These are phyloP conservation scores for Leptocoma aspasia DNA, from an alignment of 2,113 vertebrate genomes.

Conservation along the genomic window DNA sequence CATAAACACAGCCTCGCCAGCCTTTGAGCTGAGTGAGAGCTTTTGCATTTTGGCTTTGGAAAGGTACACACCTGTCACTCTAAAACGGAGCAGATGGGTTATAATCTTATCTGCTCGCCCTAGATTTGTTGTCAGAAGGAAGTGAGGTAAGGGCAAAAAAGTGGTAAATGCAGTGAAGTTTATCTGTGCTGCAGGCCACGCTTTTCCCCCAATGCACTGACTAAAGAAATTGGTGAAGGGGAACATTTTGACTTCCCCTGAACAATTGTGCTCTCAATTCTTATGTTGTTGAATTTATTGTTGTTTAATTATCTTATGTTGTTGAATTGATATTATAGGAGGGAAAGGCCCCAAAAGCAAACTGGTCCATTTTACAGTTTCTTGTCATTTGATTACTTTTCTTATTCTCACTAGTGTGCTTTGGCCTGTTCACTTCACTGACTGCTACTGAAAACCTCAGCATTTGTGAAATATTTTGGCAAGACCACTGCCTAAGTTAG, in stretches of 20 bases:
- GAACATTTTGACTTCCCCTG: constrained; percentile 21
- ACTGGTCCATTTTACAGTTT: neutral
- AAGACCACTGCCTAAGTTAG: neutral
- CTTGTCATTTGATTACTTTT: constrained; percentile 10
- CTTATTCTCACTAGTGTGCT: neutral
- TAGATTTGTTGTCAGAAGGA: constrained; percentile 73
- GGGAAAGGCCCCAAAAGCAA: neutral
- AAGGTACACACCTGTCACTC: constrained; percentile 80
- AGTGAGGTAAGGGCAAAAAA: constrained; percentile 82
- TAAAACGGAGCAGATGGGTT: constrained; percentile 76
- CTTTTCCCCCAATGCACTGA: neutral
- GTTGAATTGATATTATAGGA: neutral
- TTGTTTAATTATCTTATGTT: neutral
- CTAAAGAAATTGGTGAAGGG: constrained; percentile 40
- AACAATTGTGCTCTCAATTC: neutral
- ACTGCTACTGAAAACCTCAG: neutral
- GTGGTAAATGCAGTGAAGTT: constrained; percentile 60
- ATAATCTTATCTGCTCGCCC: constrained; percentile 81
- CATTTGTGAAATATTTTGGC: neutral
- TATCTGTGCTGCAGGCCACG: neutral
- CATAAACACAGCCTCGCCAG: constrained; percentile 35
- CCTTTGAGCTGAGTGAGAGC: constrained; percentile 48
- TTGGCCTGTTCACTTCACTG: neutral
- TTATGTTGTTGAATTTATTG: neutral
- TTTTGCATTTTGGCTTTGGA: constrained; percentile 72